Evolutionary conservation across 1,140 invertebrate genomes (phyloP), one percentile per base, ranked within the genome.

Genomic region (Drosophila guanche): DNA sequence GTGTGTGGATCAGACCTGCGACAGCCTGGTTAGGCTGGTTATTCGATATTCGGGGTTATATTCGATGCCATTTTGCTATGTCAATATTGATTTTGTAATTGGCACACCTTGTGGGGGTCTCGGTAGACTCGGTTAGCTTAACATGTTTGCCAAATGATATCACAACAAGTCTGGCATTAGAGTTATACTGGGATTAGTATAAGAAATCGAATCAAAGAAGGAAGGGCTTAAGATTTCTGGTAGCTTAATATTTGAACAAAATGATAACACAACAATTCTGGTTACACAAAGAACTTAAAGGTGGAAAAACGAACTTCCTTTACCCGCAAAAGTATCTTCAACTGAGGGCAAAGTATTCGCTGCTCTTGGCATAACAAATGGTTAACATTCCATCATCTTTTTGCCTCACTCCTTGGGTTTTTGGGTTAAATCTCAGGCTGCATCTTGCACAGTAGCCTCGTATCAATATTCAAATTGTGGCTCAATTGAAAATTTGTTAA

Each of bases 401-500:
- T 20, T 5, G 8, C 14, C 16, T 4, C 43, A 22, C 7, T 14
- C 45, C 37, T 12, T 3, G 14, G 56, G 22, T 10, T 37, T 12
- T 3, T 22, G 56, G 22, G 33, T 37, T 12, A 54, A 80, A 86
- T 86, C 76, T 70, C 63, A 45, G 53, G 27, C 33, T 40, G 22
- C 27, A 86, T 80, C 72, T 56, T 27, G 47, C 50, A 86, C 77
- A 81, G 81, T 77, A 86, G 78, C 83, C 42, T 40, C 75, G 72
- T 79, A 88, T 88, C 78, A 88, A 88, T 88, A 88, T 88, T 88
- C 83, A 88, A 88, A 88, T 88, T 88, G 83, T 83, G 83, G 83
- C 83, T 88, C 83, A 88, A 88, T 88, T 88, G 71, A 83, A 86
- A 86, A 83, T 88, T 88, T 88, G 83, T 81, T 83, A 88, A 88